phyloP scores from a whole-genome alignment of 2,888 invertebrate genomes.

The Diarsia brunnea region DNA sequence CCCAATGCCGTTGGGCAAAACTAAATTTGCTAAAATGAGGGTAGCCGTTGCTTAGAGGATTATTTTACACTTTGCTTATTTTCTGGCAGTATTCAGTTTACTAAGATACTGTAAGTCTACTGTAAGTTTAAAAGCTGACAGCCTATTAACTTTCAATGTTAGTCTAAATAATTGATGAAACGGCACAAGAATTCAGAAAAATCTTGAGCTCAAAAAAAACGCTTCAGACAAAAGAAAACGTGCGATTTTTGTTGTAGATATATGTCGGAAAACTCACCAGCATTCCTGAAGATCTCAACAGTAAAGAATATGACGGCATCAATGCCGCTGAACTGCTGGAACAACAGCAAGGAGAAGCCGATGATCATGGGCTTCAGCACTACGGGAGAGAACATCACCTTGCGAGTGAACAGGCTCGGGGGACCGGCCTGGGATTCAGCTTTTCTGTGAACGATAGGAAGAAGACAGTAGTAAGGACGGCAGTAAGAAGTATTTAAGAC shows the following conservation, averaged over 20 bases:
- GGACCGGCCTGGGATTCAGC: constrained; percentile 66
- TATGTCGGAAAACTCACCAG: constrained; percentile 79
- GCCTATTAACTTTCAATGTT: background rate
- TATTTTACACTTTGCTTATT: too few species aligned
- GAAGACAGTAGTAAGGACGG: background rate
- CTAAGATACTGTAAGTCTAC: background rate
- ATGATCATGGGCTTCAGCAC: constrained; percentile 88
- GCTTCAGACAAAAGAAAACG: too few species aligned
- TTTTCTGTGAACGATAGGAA: constrained; percentile 70
- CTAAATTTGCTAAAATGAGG: too few species aligned
- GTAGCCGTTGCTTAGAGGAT: too few species aligned
- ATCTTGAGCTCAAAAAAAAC: background rate
- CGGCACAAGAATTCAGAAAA: background rate
- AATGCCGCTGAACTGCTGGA: constrained; percentile 91
- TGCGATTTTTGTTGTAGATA: too few species aligned
- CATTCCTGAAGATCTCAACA: constrained; percentile 90
- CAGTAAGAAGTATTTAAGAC: background rate
- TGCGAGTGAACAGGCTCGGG: constrained; percentile 84
- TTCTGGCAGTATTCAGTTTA: too few species aligned
- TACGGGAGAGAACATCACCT: constrained; percentile 86
- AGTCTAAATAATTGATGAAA: background rate
- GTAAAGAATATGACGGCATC: constrained; percentile 91
- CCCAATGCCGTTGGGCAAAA: too few species aligned
- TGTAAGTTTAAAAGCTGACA: too few species aligned
- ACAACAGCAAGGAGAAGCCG: constrained; percentile 87